Percentiles rank a stretch among this genome's conserved stretches.
These are phyloP conservation scores for Lucilia cuprina DNA, from an alignment of 1,140 invertebrate species.

Conservation along the genomic window DNA sequence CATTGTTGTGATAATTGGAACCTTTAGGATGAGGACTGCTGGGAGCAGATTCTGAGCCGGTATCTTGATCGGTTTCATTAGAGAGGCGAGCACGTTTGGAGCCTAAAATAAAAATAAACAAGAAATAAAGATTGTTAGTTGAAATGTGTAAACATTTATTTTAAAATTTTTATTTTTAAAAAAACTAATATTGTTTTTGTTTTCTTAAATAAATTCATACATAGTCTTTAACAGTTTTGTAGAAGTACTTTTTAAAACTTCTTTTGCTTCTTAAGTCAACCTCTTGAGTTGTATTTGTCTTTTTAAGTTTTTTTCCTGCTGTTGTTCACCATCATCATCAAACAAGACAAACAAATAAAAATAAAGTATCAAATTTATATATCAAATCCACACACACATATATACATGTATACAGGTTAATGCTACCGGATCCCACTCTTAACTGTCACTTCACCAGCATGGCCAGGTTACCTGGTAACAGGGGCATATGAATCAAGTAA, in stretches of 20 bases:
- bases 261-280: neutral
- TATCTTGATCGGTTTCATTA: constrained; percentile 61
- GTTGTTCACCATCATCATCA: neutral
- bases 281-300: neutral
- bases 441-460: neutral
- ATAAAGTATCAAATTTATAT: constrained; percentile 14
- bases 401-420: neutral
- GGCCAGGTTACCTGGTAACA: neutral
- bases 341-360: constrained; percentile 12
- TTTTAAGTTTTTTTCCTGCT: neutral
- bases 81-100: constrained; percentile 66
- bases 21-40: constrained; percentile 64
- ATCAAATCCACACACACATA: neutral
- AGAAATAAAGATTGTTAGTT: neutral
- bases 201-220: too few species aligned
- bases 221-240: too few species aligned
- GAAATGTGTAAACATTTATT: neutral
- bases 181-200: too few species aligned
- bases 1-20: constrained; percentile 57
- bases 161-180: neutral
- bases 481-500: neutral
- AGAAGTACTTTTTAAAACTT: too few species aligned
- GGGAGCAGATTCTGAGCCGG: constrained; percentile 64
- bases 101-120: constrained; percentile 56
- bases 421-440: neutral